Evolutionary conservation across 2,888 invertebrate species (phyloP), one percentile per base, ranked within the genome.

Genomic region (Caenorhabditis sp.): DNA sequence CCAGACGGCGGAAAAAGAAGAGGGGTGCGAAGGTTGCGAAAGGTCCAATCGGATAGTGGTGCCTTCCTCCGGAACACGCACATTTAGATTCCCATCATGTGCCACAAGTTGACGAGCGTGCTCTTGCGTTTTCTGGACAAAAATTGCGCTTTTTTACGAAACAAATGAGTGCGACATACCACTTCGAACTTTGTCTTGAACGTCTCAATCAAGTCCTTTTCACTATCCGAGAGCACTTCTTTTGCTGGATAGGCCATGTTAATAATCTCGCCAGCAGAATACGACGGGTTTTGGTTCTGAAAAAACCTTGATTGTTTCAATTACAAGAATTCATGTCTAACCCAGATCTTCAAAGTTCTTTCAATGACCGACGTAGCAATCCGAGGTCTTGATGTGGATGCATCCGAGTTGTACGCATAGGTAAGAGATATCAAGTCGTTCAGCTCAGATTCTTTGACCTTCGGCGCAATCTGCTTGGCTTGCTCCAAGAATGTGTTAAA

Each of bases 211-310:
- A 95, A 89, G 0, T 95, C 92, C 17, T 92, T 92, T 86, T 93
- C 92, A 0, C 93, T 93, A 53, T 96, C 95, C 86, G 92, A 92
- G 61, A 96, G 90, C 89, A 96, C 93, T 2, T 93, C 91, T 83
- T 93, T 92, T 89, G 94, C 94, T 0, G 96, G 96, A 90, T 96
- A 97, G 0, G 95, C 91, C 35, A 93, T 92, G 79, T 92, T 92
- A 39, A 96, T 90, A 2, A 94, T 90, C 75, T 93, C 93, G 86
- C 93, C 92, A 0, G 93, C 90, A 11, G 93, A 92, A 35, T 93
- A 89, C 32, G 91, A 89, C 1, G 94, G 93, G 87, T 93, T 93
- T 45, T 91, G 90, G 89, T 94, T 93, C 95, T 95, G 91, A 53
- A 91, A 66, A 7, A 30, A n/a, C 45, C 5, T 37, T 11, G 11